Evolutionary conservation across 2,113 vertebrate genomes (phyloP).

Genomic region (Vulpes lagopus): DNA sequence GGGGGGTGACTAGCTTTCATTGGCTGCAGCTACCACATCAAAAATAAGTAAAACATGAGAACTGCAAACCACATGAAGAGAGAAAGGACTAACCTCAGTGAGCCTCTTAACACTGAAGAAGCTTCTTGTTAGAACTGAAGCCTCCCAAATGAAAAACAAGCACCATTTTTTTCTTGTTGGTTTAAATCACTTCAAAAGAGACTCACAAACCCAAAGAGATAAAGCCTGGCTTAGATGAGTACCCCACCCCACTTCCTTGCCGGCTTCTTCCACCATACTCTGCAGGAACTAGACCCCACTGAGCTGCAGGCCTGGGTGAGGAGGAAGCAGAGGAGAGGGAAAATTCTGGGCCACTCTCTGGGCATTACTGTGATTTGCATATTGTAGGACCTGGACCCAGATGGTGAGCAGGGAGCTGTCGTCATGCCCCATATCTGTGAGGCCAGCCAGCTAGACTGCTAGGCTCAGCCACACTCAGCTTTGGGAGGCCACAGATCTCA

Average conservation of each 20-base stretch:
- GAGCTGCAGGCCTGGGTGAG: not conserved
- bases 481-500: not conserved
- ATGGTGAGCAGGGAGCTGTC: not conserved
- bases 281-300: not conserved
- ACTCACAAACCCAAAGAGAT: not conserved
- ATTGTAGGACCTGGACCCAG: not conserved
- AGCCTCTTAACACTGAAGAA: conserved; percentile 50
- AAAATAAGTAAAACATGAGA: conserved; percentile 68
- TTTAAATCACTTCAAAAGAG: conserved; percentile 67
- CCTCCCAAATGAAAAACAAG: conserved; percentile 68
- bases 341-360: not conserved
- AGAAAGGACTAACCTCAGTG: conserved; percentile 29
- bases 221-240: not conserved
- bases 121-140: conserved; percentile 29
- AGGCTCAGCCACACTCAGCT: not conserved
- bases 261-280: not conserved
- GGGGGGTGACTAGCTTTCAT: conserved; percentile 31
- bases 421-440: fast-evolving
- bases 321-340: not conserved
- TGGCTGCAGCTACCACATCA: conserved; percentile 78
- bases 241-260: conserved; percentile 36
- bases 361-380: not conserved
- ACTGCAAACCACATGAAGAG: conserved; percentile 74
- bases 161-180: not conserved
- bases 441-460: not conserved